These are phyloP conservation scores for Heliopora coerulea DNA, from an alignment of 92 coral and sea anemone species.

Conservation along the genomic window DNA sequence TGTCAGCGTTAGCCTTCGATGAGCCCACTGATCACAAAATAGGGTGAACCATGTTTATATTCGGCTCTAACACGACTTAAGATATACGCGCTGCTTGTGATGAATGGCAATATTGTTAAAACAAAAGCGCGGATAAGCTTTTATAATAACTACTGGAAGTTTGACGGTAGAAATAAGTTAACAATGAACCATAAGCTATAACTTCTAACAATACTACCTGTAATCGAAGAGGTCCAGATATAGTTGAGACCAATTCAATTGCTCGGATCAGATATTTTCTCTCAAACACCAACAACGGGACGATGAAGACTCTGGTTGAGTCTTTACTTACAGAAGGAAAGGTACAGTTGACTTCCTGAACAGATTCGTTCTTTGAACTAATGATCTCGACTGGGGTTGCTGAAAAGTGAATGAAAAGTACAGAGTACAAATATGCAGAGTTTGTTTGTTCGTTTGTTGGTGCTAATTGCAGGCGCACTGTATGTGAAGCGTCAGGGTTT, in stretches of 20 bases:
- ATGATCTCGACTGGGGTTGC: slow-evolving; percentile 8
- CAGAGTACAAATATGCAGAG: background rate
- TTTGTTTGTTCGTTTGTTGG: background rate
- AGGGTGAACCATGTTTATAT: too few relatives aligned
- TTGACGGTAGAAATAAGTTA: too few relatives aligned
- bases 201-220: slow-evolving; percentile 15
- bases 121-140: too few relatives aligned
- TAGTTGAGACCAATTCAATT: slow-evolving; percentile 12
- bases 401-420: background rate
- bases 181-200: too few relatives aligned
- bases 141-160: too few relatives aligned
- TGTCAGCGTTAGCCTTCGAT: too few relatives aligned
- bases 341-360: slow-evolving; percentile 8
- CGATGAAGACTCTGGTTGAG: background rate
- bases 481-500: background rate
- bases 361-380: background rate
- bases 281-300: slow-evolving; percentile 2
- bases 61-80: too few relatives aligned
- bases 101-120: too few relatives aligned
- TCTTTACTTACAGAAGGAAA: background rate
- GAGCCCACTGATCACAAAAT: too few relatives aligned
- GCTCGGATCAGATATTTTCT: slow-evolving; percentile 7
- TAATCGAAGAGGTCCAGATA: slow-evolving; percentile 1
- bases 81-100: too few relatives aligned
- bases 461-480: too few relatives aligned